A percentile compares a stretch with the other conserved stretches of the same genome.
Conservation (phyloP, 1,140 invertebrate genomes). For the Drosophila sturtevanti region DNA sequence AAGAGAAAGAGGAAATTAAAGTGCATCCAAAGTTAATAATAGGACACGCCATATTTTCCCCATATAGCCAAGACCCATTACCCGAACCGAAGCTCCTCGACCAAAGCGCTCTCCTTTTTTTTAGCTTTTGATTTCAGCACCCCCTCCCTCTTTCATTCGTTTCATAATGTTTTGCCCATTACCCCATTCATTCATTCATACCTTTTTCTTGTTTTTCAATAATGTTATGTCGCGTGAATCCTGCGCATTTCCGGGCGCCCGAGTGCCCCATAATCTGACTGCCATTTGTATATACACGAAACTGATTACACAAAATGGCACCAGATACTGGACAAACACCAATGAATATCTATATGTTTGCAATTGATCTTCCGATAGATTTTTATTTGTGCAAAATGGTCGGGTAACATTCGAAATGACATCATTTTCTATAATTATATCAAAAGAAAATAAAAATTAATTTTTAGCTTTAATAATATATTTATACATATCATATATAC, state of each 20-base stretch:
- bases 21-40: not conserved
- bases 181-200: too few species aligned
- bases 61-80: too few species aligned
- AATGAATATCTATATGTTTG: constrained; percentile 85
- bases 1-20: constrained; percentile 30
- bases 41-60: not conserved
- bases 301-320: constrained; percentile 90
- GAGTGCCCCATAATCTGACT: constrained; percentile 88
- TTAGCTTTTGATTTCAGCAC: too few species aligned
- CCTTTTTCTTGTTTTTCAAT: constrained; percentile 92
- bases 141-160: not conserved
- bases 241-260: constrained; percentile 89
- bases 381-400: constrained; percentile 85
- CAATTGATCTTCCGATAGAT: constrained; percentile 84
- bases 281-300: constrained; percentile 92
- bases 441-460: not conserved
- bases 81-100: too few species aligned
- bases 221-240: constrained; percentile 89
- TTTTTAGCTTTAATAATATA: too few species aligned
- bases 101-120: not conserved
- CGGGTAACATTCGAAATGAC: constrained; percentile 75
- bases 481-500: too few species aligned
- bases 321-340: constrained; percentile 88
- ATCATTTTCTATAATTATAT: constrained; percentile 54
- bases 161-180: too few species aligned